These are phyloP conservation scores for Cirrhinus mrigala DNA, from an alignment of 2,797 vertebrate species.

Conservation along the genomic window DNA sequence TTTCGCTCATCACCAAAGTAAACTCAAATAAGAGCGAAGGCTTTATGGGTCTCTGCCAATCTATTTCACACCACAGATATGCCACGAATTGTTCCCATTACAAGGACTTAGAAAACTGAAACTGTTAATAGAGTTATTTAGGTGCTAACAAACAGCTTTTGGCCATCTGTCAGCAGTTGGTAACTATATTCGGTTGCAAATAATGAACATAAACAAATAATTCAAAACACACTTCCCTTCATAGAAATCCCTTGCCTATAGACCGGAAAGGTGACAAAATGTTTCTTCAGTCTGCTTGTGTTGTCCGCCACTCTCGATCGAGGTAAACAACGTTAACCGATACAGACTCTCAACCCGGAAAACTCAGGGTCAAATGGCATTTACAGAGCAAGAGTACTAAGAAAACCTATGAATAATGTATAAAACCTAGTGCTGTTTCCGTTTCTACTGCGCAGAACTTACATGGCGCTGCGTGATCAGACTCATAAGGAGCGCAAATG, in stretches of 20 bases:
- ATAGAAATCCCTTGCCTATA: slow-evolving; percentile 29
- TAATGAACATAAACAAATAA: slow-evolving; percentile 26
- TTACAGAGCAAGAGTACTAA: slow-evolving; percentile 55
- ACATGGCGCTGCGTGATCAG: slow-evolving; percentile 51
- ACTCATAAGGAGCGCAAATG: slow-evolving; percentile 22
- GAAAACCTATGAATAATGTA: slow-evolving; percentile 56
- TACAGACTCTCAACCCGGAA: slow-evolving; percentile 49
- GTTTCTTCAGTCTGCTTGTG: slow-evolving; percentile 50
- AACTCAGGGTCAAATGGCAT: slow-evolving; percentile 53
- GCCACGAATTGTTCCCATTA: not conserved
- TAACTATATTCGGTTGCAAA: slow-evolving; percentile 29
- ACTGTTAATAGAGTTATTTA: slow-evolving; percentile 29
- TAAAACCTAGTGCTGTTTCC: slow-evolving; percentile 38
- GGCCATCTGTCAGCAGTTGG: slow-evolving; percentile 47
- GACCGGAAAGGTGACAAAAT: slow-evolving; percentile 2
- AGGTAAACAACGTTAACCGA: slow-evolving; percentile 49
- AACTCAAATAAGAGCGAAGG: slow-evolving; percentile 11
- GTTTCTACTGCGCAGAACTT: slow-evolving; percentile 32
- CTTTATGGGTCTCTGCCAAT: slow-evolving; percentile 8
- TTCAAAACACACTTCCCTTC: slow-evolving; percentile 19
- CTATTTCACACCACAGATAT: slow-evolving; percentile 1
- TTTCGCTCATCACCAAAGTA: not conserved
- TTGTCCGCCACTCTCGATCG: slow-evolving; percentile 29
- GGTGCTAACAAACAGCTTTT: slow-evolving; percentile 47
- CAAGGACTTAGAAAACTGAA: not conserved